Evolutionary conservation across 2,888 invertebrate species (phyloP).

Genomic region (Dryadula phaetusa): DNA sequence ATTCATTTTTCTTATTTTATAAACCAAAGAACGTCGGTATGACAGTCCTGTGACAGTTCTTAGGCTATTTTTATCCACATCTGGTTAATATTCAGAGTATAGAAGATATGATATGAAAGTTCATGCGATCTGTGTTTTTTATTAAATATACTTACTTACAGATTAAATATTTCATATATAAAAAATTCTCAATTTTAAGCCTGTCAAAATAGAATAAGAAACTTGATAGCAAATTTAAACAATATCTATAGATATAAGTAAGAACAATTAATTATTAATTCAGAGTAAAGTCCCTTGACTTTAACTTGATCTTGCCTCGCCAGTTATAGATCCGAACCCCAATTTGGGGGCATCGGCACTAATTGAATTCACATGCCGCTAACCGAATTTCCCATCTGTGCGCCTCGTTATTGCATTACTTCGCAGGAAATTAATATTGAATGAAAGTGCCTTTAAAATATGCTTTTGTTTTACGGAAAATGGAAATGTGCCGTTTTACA

Average conservation of each 20-base stretch:
- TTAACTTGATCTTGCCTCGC: background rate
- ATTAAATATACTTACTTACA: too few relatives aligned
- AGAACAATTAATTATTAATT: background rate
- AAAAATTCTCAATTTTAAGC: too few relatives aligned
- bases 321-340: slow-evolving; percentile 23
- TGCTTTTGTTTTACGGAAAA: slow-evolving; percentile 9
- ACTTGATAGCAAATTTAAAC: too few relatives aligned
- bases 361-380: slow-evolving; percentile 37
- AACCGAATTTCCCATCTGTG: slow-evolving; percentile 37
- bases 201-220: too few relatives aligned
- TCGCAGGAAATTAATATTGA: slow-evolving; percentile 38
- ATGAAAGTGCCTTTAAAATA: slow-evolving; percentile 13
- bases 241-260: background rate
- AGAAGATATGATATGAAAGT: background rate
- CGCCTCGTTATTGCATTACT: slow-evolving; percentile 38
- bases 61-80: background rate
- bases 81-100: background rate
- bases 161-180: too few relatives aligned
- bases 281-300: background rate
- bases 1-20: too few relatives aligned
- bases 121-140: background rate
- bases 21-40: background rate
- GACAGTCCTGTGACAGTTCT: background rate
- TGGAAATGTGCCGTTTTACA: background rate
- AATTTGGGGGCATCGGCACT: slow-evolving; percentile 36